phyloP scores from a whole-genome alignment of 1,140 invertebrate genomes.

The Sogatella furcifera region DNA sequence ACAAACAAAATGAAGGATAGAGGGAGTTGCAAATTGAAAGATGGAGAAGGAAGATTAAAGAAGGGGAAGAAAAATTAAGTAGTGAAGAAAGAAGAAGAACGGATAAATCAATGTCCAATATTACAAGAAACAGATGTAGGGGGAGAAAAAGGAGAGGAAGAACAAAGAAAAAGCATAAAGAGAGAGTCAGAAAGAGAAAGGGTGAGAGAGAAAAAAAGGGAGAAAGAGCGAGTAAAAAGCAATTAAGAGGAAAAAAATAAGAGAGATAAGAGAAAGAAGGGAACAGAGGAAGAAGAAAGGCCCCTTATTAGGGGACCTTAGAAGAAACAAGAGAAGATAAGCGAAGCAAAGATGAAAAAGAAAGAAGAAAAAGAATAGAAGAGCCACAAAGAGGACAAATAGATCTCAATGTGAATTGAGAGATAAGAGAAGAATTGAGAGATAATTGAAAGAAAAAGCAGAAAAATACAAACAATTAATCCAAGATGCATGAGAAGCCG shows the following conservation, averaged over 20 bases:
- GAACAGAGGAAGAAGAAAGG: too few relatives aligned
- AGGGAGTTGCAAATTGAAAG: neutral
- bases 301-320: too few relatives aligned
- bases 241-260: neutral
- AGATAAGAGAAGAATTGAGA: too few relatives aligned
- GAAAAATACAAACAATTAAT: too few relatives aligned
- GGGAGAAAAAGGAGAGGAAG: neutral
- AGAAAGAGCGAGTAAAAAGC: too few relatives aligned
- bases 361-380: too few relatives aligned
- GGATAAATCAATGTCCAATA: neutral
- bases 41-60: neutral
- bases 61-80: neutral
- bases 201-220: neutral
- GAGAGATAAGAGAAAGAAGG: neutral
- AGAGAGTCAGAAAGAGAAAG: neutral
- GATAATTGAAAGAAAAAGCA: too few relatives aligned
- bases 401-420: too few relatives aligned
- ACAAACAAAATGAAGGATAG: neutral
- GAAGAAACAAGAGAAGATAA: too few relatives aligned
- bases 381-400: too few relatives aligned
- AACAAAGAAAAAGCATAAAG: neutral
- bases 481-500: too few relatives aligned
- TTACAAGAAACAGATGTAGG: neutral
- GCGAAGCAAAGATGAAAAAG: too few relatives aligned
- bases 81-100: neutral